These are phyloP conservation scores for Dromius quadrimaculatus DNA, from an alignment of 2,888 invertebrate genomes.

Conservation along the genomic window DNA sequence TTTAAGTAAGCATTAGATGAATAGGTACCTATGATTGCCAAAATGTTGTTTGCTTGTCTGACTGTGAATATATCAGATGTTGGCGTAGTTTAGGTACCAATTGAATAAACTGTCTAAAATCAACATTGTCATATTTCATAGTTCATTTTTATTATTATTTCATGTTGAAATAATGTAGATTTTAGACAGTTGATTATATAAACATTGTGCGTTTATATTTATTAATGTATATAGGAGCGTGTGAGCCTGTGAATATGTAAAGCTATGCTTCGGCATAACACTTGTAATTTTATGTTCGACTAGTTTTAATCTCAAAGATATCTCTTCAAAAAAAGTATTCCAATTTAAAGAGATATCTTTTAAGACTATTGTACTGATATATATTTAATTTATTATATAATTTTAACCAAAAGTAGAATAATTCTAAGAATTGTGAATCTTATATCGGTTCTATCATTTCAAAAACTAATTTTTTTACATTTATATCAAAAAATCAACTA, in stretches of 20 bases:
- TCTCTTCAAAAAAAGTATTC: slow-evolving; percentile 25
- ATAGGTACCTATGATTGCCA: slow-evolving; percentile 48
- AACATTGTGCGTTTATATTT: slow-evolving; percentile 50
- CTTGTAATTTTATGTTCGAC: slow-evolving; percentile 15
- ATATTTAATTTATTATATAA: slow-evolving; percentile 22
- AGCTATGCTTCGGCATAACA: slow-evolving; percentile 16
- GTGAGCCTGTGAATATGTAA: slow-evolving; percentile 48
- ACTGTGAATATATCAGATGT: slow-evolving; percentile 40
- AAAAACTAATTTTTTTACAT: slow-evolving; percentile 25
- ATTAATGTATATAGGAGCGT: slow-evolving; percentile 49
- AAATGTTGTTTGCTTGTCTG: slow-evolving; percentile 48
- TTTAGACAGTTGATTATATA: slow-evolving; percentile 34
- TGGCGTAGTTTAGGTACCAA: slow-evolving; percentile 45
- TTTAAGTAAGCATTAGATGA: slow-evolving; percentile 47
- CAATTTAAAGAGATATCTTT: slow-evolving; percentile 22
- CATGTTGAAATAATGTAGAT: not conserved
- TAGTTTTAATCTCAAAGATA: slow-evolving; percentile 26
- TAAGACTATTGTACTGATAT: slow-evolving; percentile 12
- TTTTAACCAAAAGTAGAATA: not conserved
- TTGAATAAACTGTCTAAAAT: slow-evolving; percentile 28
- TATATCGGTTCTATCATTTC: not conserved
- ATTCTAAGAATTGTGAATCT: not conserved
- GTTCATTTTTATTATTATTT: not conserved
- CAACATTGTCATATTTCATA: not conserved
- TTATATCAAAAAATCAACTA: slow-evolving; percentile 31